Conservation (phyloP, 2,888 invertebrate species). For the Andrena praecox region DNA sequence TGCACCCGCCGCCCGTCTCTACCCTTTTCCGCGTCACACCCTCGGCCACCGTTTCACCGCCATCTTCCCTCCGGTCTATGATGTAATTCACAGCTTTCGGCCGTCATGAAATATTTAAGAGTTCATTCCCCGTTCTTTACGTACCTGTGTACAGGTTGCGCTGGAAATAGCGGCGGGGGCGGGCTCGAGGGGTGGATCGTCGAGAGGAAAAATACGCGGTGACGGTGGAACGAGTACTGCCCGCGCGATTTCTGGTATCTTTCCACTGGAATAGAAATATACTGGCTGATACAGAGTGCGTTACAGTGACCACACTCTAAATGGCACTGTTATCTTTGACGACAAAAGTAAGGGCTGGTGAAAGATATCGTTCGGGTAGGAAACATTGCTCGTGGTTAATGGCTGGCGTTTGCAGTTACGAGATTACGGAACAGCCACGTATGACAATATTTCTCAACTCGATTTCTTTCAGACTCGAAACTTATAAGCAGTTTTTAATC, state of each 20-base stretch:
- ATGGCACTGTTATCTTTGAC: background rate
- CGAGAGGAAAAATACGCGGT: background rate
- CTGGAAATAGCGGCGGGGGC: background rate
- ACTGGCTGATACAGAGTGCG: background rate
- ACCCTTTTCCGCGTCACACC: constrained; percentile 29
- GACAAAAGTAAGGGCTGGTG: background rate
- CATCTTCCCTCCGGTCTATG: constrained; percentile 69
- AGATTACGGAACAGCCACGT: no score
- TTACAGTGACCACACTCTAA: background rate
- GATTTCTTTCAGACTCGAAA: no score
- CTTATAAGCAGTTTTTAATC: no score
- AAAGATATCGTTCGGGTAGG: no score
- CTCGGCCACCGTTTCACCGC: constrained; percentile 39
- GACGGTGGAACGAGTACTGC: background rate
- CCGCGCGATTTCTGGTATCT: background rate
- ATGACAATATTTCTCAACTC: no score
- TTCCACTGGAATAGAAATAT: background rate
- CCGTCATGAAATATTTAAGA: constrained; percentile 80
- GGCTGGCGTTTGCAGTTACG: no score
- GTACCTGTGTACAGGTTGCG: background rate
- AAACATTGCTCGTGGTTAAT: no score
- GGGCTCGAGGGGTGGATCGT: background rate
- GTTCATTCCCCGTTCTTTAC: constrained; percentile 71
- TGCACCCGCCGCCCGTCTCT: constrained; percentile 10
- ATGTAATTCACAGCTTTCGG: constrained; percentile 77